A percentile compares a stretch with the other conserved stretches of the same genome.
These are phyloP conservation scores for Trichomycterus rosablanca DNA, from an alignment of 2,113 vertebrate species.

Conservation along the genomic window DNA sequence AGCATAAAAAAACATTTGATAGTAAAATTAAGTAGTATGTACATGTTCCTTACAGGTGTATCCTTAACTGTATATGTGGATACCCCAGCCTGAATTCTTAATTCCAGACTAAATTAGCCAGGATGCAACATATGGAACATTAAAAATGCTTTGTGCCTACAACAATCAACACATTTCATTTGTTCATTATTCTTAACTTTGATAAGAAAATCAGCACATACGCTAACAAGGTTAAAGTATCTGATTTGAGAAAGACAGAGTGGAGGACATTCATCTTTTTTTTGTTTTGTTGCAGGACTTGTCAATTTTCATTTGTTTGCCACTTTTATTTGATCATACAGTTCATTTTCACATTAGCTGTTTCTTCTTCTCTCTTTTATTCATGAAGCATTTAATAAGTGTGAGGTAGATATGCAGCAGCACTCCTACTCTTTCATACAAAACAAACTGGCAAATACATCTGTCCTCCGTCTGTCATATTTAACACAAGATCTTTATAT, in stretches of 20 bases:
- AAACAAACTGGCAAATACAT: background rate
- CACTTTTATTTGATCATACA: constrained; percentile 19
- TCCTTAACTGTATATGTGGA: background rate
- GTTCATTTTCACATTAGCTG: constrained; percentile 22
- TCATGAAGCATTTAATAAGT: constrained; percentile 47
- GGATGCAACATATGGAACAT: constrained; percentile 94
- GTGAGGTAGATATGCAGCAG: constrained; percentile 30
- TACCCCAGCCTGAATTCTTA: constrained; percentile 74
- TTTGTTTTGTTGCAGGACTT: constrained; percentile 36
- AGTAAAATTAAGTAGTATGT: too few relatives aligned
- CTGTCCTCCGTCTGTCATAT: too few relatives aligned
- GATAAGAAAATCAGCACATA: constrained; percentile 97
- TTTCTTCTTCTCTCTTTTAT: constrained; percentile 34
- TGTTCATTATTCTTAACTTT: constrained; percentile 99
- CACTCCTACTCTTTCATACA: constrained; percentile 21
- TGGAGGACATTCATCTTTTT: constrained; percentile 44
- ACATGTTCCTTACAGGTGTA: too few relatives aligned
- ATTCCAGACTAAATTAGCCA: too few relatives aligned
- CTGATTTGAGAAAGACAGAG: constrained; percentile 84
- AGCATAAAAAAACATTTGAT: too few relatives aligned
- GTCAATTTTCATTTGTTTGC: constrained; percentile 35
- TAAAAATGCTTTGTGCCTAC: constrained; percentile 88
- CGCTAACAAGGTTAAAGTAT: constrained; percentile 96
- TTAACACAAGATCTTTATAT: too few relatives aligned
- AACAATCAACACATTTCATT: constrained; percentile 99